A percentile compares a stretch with the other conserved stretches of the same genome.
Conservation (phyloP, 2,797 vertebrate genomes). For the Pseudomugil tenellus region DNA sequence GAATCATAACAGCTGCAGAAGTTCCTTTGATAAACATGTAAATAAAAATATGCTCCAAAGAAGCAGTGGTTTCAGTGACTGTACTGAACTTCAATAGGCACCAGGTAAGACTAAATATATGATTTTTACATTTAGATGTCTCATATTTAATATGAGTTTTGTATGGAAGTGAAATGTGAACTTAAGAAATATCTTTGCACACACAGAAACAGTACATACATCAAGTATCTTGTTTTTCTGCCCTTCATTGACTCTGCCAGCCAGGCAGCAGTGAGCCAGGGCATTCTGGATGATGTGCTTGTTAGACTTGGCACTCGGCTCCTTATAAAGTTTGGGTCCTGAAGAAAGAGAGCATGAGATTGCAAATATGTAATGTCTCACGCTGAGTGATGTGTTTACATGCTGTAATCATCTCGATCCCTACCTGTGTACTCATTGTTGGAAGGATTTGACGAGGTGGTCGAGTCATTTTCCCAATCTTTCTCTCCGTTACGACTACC, state of each 20-base stretch:
- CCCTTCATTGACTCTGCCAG: conserved; percentile 97
- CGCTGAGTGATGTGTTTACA: neutral
- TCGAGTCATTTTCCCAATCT: conserved; percentile 97
- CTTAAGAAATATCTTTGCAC: neutral
- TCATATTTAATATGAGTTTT: no score
- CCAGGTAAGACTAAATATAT: no score
- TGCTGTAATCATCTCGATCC: neutral
- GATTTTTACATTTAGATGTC: no score
- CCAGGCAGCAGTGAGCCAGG: conserved; percentile 95
- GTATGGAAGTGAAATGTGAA: neutral
- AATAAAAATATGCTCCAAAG: no score
- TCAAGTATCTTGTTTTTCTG: conserved; percentile 98
- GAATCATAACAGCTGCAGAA: neutral
- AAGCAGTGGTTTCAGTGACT: neutral
- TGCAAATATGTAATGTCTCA: neutral
- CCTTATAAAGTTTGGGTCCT: conserved; percentile 98
- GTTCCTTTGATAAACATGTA: no score
- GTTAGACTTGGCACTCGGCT: conserved; percentile 98
- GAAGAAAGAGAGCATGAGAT: conserved; percentile 15
- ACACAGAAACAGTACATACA: conserved; percentile 75
- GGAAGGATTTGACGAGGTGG: conserved; percentile 94
- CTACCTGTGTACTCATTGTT: conserved; percentile 97
- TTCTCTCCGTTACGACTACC: conserved; percentile 94
- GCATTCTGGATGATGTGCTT: conserved; percentile 99
- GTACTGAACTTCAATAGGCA: neutral